A percentile compares a stretch with the other conserved stretches of the same genome.
These are phyloP conservation scores for Micropoecilia bifurca DNA, from an alignment of 2,797 vertebrate species.

Conservation along the genomic window DNA sequence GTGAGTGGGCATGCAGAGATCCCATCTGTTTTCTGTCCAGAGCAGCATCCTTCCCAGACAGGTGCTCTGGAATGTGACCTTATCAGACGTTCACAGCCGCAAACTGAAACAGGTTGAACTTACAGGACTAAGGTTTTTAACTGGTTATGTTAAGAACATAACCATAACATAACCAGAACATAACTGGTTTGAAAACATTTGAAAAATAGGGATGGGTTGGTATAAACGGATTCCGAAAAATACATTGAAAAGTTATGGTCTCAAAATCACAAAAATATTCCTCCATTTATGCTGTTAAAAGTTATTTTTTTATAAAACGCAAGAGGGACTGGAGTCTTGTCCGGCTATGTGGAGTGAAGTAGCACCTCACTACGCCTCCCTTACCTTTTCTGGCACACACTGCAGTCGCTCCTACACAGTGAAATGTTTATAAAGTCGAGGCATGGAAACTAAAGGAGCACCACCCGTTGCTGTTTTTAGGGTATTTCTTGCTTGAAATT, in stretches of 20 bases:
- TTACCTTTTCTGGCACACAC: neutral
- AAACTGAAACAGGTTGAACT: neutral
- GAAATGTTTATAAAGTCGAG: neutral
- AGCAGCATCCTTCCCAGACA: slow-evolving; percentile 54
- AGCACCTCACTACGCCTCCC: neutral
- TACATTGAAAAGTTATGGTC: neutral
- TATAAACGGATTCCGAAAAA: neutral
- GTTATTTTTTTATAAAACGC: neutral
- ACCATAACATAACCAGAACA: no score
- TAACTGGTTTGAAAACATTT: no score
- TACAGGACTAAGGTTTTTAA: neutral
- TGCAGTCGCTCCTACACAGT: neutral
- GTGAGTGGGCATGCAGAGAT: slow-evolving; percentile 58
- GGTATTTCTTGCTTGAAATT: neutral
- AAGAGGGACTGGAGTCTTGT: neutral
- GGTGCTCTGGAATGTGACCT: slow-evolving; percentile 49
- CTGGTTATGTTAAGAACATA: neutral
- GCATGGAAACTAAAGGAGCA: neutral
- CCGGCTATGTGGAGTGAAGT: neutral
- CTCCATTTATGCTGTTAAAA: neutral
- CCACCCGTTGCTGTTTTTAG: neutral
- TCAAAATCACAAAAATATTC: neutral
- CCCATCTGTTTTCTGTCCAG: slow-evolving; percentile 73
- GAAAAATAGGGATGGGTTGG: neutral
- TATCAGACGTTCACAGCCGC: slow-evolving; percentile 45